Percentiles rank a stretch among this genome's conserved stretches.
Conservation (phyloP, 2,113 vertebrate genomes). For the Prinia subflava region DNA sequence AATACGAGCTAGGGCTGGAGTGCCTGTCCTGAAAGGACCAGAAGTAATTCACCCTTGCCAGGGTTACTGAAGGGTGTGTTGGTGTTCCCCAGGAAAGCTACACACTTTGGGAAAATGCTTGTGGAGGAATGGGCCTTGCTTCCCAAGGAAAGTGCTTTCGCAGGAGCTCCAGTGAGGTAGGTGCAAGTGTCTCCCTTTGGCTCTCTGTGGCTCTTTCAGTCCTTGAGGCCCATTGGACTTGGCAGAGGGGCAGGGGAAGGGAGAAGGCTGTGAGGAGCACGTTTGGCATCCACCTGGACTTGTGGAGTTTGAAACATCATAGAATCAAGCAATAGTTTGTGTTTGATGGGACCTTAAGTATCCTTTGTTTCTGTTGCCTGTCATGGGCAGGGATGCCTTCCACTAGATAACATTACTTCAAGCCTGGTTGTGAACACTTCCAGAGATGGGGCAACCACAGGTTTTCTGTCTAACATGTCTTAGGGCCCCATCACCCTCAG, state of each 20-base stretch:
- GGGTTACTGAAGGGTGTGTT: neutral
- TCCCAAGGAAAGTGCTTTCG: neutral
- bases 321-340: neutral
- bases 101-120: neutral
- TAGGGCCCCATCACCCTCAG: neutral
- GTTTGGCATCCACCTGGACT: neutral
- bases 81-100: neutral
- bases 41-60: neutral
- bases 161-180: too few species aligned
- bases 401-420: neutral
- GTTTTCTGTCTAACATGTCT: rapidly evolving
- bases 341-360: neutral
- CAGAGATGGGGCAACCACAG: too few species aligned
- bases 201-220: neutral
- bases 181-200: neutral
- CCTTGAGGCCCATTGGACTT: rapidly evolving
- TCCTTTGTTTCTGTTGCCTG: rapidly evolving
- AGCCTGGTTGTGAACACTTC: neutral
- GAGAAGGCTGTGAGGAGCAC: neutral
- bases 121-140: neutral
- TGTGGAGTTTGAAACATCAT: neutral
- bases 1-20: neutral
- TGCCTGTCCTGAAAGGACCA: neutral
- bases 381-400: neutral
- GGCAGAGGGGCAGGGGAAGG: neutral